Percentiles rank a stretch among this genome's conserved stretches.
phyloP scores from a whole-genome alignment of 1,140 invertebrate genomes.

The Dendrolimus kikuchii region DNA sequence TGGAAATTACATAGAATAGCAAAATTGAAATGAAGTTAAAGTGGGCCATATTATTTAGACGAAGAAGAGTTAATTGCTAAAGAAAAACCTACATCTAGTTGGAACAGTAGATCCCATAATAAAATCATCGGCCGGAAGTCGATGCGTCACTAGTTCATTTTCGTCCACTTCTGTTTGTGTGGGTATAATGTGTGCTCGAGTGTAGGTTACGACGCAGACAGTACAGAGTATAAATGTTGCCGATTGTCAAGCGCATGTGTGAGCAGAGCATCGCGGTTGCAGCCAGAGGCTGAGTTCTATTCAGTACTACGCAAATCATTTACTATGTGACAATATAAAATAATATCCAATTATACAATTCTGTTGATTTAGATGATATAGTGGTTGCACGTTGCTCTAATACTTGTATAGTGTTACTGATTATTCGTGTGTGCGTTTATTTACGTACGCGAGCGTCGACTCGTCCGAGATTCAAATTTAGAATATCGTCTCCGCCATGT shows the following conservation, averaged over 20 bases:
- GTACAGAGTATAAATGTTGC: slow-evolving; percentile 23
- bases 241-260: slow-evolving; percentile 15
- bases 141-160: slow-evolving; percentile 66
- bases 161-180: slow-evolving; percentile 60
- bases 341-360: slow-evolving; percentile 22
- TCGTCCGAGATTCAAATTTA: slow-evolving; percentile 71
- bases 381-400: slow-evolving; percentile 37
- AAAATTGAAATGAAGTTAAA: too few relatives aligned
- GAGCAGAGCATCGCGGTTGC: neutral
- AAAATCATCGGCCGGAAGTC: slow-evolving; percentile 68
- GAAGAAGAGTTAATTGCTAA: slow-evolving; percentile 5
- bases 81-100: slow-evolving; percentile 37
- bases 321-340: slow-evolving; percentile 2
- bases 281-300: neutral
- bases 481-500: slow-evolving; percentile 70
- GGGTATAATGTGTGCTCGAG: slow-evolving; percentile 33
- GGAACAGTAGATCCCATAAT: slow-evolving; percentile 64
- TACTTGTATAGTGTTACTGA: slow-evolving; percentile 65
- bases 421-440: slow-evolving; percentile 69
- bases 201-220: slow-evolving; percentile 31
- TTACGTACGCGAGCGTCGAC: slow-evolving; percentile 70
- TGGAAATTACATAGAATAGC: too few relatives aligned
- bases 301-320: neutral
- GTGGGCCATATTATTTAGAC: too few relatives aligned
- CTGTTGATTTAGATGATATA: slow-evolving; percentile 23